Evolutionary conservation across 2,797 vertebrate genomes (phyloP), one percentile per base, ranked within the genome.

Genomic region (Gallinago stenura): DNA sequence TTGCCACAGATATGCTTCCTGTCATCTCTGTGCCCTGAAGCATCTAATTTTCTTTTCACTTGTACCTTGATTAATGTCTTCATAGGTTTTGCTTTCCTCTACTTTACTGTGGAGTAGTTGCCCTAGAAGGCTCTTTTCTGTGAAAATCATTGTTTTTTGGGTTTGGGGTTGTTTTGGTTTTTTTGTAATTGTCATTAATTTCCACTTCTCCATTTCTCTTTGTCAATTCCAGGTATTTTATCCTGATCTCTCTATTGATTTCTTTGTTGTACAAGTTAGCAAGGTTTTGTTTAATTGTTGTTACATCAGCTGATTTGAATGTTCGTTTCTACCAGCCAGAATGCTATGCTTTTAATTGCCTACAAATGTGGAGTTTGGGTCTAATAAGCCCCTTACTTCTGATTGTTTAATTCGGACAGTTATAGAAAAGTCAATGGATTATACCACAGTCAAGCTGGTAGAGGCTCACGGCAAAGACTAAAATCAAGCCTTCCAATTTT

Each of bases 11-110:
- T 86, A 84, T 24, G 33, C 24, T 94, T 96, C 90, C 90, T 97
- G 94, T 92, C 87, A 88, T 87, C 90, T 80, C 76, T 89, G 58
- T 96, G 85, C 87, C 93, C 95, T 25, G 41, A 94, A 96, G 92
- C 94, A 89, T 90, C 93, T 97, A 35, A 72, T 97, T 96, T 97
- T 93, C 92, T 90, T 97, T 96, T 96, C 73, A 68, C 68, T 97
- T 97, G 87, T 87, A 61, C 45, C 39, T 92, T 97, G 95, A 97
- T 95, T 80, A 96, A 97, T 94, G 91, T 61, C 95, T 96, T 97
- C 80, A 31, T 97, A 92, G 96, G 62, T 90, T 95, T 87, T 87
- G 53, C 72, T 97, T 91, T 89, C 68, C 58, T 69, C 17, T 30
- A 1, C 39, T 84, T 92, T 79, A 51, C 53, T 90, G 16, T 66